Base-by-base conservation (phyloP, 2,888 invertebrate genomes). In the Cryptophagus acutangulus region DNA sequence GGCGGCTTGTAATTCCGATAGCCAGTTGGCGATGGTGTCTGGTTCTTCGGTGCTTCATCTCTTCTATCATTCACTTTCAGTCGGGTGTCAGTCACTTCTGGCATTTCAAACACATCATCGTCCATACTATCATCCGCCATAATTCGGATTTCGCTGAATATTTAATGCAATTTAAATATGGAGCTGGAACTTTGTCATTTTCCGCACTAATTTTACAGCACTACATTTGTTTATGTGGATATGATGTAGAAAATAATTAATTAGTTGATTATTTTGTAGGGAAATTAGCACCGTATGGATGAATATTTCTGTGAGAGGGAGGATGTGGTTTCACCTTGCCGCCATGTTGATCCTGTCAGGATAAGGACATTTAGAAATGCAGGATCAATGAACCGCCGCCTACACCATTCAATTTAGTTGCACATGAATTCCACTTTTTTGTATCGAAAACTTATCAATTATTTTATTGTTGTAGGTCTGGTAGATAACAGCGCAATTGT, bases 1-100 rank as follows among this genome's bases (percentile, higher is more conserved):
- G 87, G 84, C 2, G 86, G 84, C 46, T 78, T 77, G 70, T 88
- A 88, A 61, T 84, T 86, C 9, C 84, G 73, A 67, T 88, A 88
- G 3, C 88, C 88, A 13, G 86, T 88, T 3, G 85, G 83, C 2
- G 84, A 85, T 9, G 86, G 84, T 2, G 81, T 74, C 51, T 69
- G 63, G 35, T 51, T 53, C 63, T 57, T 69, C 70, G 54, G 44
- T 18, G 50, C 43, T 16, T 43, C 25, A 10, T 46, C 42, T 28
- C 44, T 49, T 15, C 54, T 41, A 34, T 51, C 41, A n/a, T n/a
- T n/a, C 31, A 62, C 55, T 26, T 45, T 54, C 38, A 65, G 46
- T 44, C 52, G 56, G 41, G 54, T 52, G 41, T 53, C 45, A 38
- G 52, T 38, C 14, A 69, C 69, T 47, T 75, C 76, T 17, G 74